Evolutionary conservation across 2,888 invertebrate genomes (phyloP).

Genomic region (Amphipoea oculea): DNA sequence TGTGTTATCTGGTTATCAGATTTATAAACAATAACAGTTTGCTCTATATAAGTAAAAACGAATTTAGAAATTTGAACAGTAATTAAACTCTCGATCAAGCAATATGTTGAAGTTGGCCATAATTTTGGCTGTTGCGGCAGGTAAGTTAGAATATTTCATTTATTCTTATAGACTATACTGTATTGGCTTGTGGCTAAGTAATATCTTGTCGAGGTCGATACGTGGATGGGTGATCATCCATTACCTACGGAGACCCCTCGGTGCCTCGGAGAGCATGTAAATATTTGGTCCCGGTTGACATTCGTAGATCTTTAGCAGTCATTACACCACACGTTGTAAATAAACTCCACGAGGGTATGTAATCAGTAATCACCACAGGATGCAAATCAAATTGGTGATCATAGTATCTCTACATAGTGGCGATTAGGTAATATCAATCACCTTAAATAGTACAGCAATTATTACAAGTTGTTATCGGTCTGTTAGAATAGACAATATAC

Average conservation of each 20-base stretch:
- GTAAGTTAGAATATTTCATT: constrained; percentile 56
- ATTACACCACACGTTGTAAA: background rate
- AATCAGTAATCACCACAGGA: too few species aligned
- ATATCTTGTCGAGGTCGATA: background rate
- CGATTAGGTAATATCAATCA: too few species aligned
- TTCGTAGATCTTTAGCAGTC: background rate
- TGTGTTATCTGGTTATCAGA: constrained; percentile 25
- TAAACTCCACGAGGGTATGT: background rate
- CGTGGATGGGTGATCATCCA: background rate
- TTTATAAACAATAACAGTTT: background rate
- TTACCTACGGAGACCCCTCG: background rate
- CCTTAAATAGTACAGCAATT: too few species aligned
- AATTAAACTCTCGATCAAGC: constrained; percentile 7
- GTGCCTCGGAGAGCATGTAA: background rate
- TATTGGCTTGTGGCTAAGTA: background rate
- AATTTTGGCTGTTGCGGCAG: constrained; percentile 57
- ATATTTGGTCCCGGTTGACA: background rate
- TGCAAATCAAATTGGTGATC: too few species aligned
- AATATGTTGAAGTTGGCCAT: constrained; percentile 61
- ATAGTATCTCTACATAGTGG: too few species aligned
- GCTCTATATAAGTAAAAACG: constrained; percentile 46
- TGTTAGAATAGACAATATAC: too few species aligned
- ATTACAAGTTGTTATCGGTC: too few species aligned
- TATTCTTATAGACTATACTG: background rate
- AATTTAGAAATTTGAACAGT: constrained; percentile 13